Evolutionary conservation across 2,888 invertebrate genomes (phyloP).

Genomic region (Listrodromus nycthemerus): DNA sequence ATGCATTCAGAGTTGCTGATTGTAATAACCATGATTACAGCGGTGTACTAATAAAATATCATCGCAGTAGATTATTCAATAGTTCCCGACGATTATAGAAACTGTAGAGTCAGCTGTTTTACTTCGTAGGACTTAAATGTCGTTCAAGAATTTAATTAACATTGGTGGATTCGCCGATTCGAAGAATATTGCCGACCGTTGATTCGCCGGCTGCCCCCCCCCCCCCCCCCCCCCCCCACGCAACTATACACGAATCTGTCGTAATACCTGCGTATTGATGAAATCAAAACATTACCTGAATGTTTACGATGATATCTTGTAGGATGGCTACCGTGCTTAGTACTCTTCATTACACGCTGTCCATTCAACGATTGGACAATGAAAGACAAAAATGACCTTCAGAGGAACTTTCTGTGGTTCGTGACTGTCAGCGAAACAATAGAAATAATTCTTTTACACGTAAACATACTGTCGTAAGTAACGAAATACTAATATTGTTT

Average conservation of each 20-base stretch:
- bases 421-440: neutral
- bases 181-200: slow-evolving; percentile 34
- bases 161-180: neutral
- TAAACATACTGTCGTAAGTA: neutral
- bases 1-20: neutral
- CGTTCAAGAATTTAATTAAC: slow-evolving; percentile 2
- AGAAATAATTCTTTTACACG: slow-evolving; percentile 11
- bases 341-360: neutral
- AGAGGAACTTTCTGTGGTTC: neutral
- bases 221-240: slow-evolving; percentile 9
- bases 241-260: neutral
- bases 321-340: neutral
- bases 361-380: slow-evolving; percentile 11
- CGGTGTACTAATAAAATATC: slow-evolving; percentile 7
- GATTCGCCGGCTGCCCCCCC: slow-evolving; percentile 41
- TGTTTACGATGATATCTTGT: slow-evolving; percentile 14
- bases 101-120: neutral
- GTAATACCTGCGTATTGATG: slow-evolving; percentile 8
- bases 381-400: slow-evolving; percentile 31
- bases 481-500: neutral
- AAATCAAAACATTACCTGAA: slow-evolving; percentile 43
- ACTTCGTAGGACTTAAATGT: neutral
- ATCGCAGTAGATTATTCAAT: neutral
- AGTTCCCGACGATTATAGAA: neutral
- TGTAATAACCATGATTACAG: slow-evolving; percentile 7